Evolutionary conservation across 2,888 invertebrate genomes (phyloP).

Genomic region (Tetragonisca angustula): DNA sequence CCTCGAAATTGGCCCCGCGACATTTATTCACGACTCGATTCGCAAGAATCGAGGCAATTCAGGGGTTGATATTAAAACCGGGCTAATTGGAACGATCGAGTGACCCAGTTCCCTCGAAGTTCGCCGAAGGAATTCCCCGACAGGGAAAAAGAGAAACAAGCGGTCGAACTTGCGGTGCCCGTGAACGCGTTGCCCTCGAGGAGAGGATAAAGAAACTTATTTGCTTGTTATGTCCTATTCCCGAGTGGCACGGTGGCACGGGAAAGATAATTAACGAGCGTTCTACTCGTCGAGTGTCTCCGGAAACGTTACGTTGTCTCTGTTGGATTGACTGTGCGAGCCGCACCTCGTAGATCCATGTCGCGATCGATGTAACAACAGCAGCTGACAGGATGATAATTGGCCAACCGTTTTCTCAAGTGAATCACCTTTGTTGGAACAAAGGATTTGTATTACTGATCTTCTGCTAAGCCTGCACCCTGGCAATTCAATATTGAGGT

Average conservation of each 20-base stretch:
- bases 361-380: background rate
- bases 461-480: background rate
- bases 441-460: background rate
- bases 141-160: background rate
- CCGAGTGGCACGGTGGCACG: too few relatives aligned
- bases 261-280: background rate
- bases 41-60: background rate
- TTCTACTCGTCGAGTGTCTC: background rate
- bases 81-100: constrained; percentile 24
- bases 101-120: constrained; percentile 1
- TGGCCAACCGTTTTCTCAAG: background rate
- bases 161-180: background rate
- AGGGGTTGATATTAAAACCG: background rate
- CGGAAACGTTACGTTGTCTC: background rate
- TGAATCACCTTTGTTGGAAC: background rate
- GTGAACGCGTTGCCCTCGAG: background rate
- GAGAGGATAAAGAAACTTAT: background rate
- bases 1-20: background rate
- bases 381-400: background rate
- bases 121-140: background rate
- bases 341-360: background rate
- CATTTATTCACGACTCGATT: background rate
- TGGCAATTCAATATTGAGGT: constrained; percentile 2
- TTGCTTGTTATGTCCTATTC: constrained; percentile 13
- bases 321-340: background rate